phyloP scores from a whole-genome alignment of 2,888 invertebrate species.

The Tanypteryx hageni region DNA sequence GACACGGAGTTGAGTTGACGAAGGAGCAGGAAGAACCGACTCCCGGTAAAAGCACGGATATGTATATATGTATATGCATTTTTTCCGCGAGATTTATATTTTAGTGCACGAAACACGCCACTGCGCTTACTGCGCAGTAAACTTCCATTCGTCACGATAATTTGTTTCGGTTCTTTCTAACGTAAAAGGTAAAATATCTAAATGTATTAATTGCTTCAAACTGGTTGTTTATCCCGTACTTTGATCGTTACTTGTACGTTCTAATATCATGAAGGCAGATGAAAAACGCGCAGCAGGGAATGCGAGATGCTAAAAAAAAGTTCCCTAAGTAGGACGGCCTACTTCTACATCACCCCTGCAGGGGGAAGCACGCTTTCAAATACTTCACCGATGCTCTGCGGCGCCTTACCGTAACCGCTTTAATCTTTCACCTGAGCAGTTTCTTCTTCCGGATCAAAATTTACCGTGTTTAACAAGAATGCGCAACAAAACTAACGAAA shows the following conservation, averaged over 20 bases:
- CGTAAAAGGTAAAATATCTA: no score
- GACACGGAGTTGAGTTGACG: background rate
- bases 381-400: background rate
- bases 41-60: background rate
- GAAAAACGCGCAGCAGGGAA: background rate
- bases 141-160: background rate
- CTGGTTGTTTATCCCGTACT: background rate
- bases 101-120: background rate
- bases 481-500: no score
- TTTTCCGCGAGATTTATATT: background rate
- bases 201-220: background rate
- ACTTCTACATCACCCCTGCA: background rate
- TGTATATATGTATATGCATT: background rate
- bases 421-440: background rate
- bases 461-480: background rate
- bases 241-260: background rate
- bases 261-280: background rate
- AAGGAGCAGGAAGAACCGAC: background rate
- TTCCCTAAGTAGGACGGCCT: conserved; percentile 15
- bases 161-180: background rate
- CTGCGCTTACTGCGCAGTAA: background rate
- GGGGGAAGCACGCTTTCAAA: conserved; percentile 16
- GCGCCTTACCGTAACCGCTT: background rate
- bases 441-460: background rate
- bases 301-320: no score